Percentiles rank a stretch among this genome's conserved stretches.
Conservation (phyloP, 1,140 invertebrate species). For the Papilio helenus region DNA sequence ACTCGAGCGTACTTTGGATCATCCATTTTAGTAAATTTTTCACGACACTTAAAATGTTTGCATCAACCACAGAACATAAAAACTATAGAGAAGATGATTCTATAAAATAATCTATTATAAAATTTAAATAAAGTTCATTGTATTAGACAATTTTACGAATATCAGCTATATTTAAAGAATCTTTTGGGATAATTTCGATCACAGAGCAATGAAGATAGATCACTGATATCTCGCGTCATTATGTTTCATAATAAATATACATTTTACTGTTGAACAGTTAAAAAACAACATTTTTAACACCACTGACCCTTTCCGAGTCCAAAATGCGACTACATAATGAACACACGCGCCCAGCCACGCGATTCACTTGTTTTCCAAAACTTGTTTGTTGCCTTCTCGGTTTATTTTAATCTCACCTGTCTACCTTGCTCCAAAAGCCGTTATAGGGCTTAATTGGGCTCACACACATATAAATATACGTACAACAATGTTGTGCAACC, state of each 20-base stretch:
- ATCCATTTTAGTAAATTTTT: constrained; percentile 1
- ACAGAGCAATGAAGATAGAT: constrained; percentile 65
- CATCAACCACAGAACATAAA: not conserved
- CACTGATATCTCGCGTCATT: constrained; percentile 61
- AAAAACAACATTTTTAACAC: not conserved
- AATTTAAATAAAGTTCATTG: too few species aligned
- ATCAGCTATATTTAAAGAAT: constrained; percentile 81
- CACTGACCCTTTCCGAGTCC: not conserved
- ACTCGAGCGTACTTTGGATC: not conserved
- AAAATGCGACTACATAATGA: not conserved
- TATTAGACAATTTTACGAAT: too few species aligned
- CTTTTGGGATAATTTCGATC: constrained; percentile 76
- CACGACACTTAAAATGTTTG: not conserved
- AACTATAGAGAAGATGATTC: not conserved
- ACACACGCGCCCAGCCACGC: not conserved
- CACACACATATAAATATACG: not conserved
- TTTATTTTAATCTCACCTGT: not conserved
- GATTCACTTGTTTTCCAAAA: not conserved
- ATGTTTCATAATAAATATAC: constrained; percentile 66
- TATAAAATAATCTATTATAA: too few species aligned
- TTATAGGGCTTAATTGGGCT: constrained; percentile 1
- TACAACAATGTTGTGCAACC: not conserved
- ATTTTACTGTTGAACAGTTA: not conserved
- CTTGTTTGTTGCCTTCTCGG: not conserved
- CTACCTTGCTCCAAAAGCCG: constrained; percentile 14